Conservation (phyloP, 1,140 invertebrate species). For the Bicyclus anynana region DNA sequence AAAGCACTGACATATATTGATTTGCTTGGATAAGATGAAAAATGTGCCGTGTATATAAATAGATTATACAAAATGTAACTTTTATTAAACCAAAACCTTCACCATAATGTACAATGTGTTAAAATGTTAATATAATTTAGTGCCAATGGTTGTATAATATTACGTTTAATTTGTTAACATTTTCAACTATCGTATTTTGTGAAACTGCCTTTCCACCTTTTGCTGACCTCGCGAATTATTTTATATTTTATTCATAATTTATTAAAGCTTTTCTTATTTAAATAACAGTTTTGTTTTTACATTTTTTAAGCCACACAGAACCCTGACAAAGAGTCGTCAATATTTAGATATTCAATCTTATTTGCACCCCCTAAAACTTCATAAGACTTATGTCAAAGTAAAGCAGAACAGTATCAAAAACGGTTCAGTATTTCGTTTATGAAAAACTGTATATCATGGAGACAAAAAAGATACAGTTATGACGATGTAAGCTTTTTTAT, state of each 20-base stretch:
- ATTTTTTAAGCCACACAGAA: too few species aligned
- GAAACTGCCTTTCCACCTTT: not conserved
- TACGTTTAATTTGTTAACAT: slow-evolving; percentile 6
- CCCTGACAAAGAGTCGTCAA: too few species aligned
- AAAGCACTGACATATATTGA: slow-evolving; percentile 48
- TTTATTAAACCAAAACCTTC: slow-evolving; percentile 61
- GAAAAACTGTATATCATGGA: too few species aligned
- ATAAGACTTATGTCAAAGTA: too few species aligned
- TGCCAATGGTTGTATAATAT: slow-evolving; percentile 52
- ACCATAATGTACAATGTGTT: slow-evolving; percentile 67
- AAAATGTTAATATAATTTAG: slow-evolving; percentile 49
- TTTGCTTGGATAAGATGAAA: slow-evolving; percentile 40
- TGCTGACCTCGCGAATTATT: not conserved
- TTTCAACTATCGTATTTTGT: too few species aligned
- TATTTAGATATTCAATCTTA: too few species aligned
- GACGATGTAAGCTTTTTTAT: slow-evolving; percentile 1
- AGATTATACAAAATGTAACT: slow-evolving; percentile 13
- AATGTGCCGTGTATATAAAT: slow-evolving; percentile 64
- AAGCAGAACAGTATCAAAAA: too few species aligned
- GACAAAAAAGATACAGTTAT: too few species aligned
- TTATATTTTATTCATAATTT: not conserved
- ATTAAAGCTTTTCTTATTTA: not conserved
- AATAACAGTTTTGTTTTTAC: not conserved
- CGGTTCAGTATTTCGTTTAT: too few species aligned
- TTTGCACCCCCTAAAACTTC: too few species aligned